phyloP scores from a whole-genome alignment of 2,113 vertebrate species.

The Amblyopsis rosae region DNA sequence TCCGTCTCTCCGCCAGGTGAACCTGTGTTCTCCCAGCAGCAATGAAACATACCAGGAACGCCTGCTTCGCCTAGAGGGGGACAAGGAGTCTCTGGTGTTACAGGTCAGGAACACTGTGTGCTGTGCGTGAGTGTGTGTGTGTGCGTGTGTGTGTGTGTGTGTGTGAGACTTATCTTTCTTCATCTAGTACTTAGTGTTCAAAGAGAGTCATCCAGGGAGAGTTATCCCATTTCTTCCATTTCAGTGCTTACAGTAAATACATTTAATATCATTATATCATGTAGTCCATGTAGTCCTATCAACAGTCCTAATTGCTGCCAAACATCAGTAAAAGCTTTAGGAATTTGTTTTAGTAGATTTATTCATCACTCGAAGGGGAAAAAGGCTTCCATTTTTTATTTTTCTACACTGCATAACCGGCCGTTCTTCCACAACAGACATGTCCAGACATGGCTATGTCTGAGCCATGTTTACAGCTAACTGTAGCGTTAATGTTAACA shows the following conservation, averaged over 20 bases:
- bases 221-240: neutral
- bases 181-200: neutral
- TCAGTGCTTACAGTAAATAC: too few species aligned
- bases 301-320: too few species aligned
- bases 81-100: conserved; percentile 92
- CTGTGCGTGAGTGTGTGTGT: conserved; percentile 6
- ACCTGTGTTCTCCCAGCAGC: conserved; percentile 78
- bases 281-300: too few species aligned
- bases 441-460: conserved; percentile 36
- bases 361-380: neutral
- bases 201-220: neutral
- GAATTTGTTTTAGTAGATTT: neutral
- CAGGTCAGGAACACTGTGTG: conserved; percentile 78
- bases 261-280: too few species aligned
- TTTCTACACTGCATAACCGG: conserved; percentile 15
- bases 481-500: conserved; percentile 2
- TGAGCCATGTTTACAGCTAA: conserved; percentile 23
- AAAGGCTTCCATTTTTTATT: conserved; percentile 1
- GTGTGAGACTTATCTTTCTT: neutral
- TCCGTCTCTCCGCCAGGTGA: conserved; percentile 72
- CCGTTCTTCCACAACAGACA: conserved; percentile 46
- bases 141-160: neutral
- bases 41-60: conserved; percentile 92
- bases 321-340: too few species aligned
- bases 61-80: conserved; percentile 88